Evolutionary conservation across 1,140 invertebrate species (phyloP).

Genomic region (Luehdorfia chinensis): DNA sequence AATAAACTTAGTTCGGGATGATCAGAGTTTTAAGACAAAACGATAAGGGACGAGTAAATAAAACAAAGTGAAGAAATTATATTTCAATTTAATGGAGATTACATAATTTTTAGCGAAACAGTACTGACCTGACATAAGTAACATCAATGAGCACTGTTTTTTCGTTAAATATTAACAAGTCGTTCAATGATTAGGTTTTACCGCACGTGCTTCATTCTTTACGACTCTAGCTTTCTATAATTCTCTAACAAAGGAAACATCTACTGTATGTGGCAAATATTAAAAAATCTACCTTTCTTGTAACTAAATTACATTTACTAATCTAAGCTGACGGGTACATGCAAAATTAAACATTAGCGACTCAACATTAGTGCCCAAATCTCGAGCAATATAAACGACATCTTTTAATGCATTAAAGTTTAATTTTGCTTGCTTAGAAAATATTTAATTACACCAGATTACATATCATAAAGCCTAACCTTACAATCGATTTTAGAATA

Average conservation of each 20-base stretch:
- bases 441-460: no score
- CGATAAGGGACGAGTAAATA: no score
- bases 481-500: no score
- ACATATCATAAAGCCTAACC: no score
- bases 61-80: slow-evolving; percentile 30
- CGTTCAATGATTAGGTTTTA: no score
- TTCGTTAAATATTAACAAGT: slow-evolving; percentile 37
- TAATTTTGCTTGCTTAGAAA: background rate
- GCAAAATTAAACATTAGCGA: background rate
- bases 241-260: background rate
- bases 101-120: slow-evolving; percentile 46
- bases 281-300: slow-evolving; percentile 39
- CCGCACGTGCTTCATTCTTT: background rate
- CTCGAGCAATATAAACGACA: background rate
- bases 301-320: slow-evolving; percentile 10
- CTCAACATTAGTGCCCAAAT: background rate
- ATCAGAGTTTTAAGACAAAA: no score
- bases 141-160: slow-evolving; percentile 22
- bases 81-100: slow-evolving; percentile 55
- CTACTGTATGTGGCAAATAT: slow-evolving; percentile 16
- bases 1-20: no score
- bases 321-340: background rate
- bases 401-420: background rate
- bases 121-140: slow-evolving; percentile 27
- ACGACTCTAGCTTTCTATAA: background rate